Evolutionary conservation across 2,888 invertebrate genomes (phyloP).

Genomic region (Cephus pulcher): DNA sequence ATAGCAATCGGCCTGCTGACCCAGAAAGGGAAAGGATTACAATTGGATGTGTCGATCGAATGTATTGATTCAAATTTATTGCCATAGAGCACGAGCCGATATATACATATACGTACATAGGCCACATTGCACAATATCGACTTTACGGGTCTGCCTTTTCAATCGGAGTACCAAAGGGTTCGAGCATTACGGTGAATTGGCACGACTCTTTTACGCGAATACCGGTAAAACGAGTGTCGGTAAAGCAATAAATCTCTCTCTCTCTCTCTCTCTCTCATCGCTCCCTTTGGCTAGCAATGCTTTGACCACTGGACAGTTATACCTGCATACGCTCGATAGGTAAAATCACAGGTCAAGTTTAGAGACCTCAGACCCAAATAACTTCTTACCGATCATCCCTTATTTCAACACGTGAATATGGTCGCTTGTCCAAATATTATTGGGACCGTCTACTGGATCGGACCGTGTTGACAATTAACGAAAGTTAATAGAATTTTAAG

Average conservation of each 20-base stretch:
- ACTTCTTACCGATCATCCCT: neutral
- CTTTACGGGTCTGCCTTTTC: conserved; percentile 37
- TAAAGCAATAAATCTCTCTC: conserved; percentile 42
- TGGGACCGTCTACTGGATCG: neutral
- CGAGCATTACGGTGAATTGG: conserved; percentile 30
- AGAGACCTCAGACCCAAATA: neutral
- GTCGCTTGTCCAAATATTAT: conserved; percentile 25
- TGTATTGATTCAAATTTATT: conserved; percentile 46
- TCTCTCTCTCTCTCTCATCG: neutral
- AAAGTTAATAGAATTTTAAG: conserved; percentile 18
- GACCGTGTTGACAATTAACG: conserved; percentile 8
- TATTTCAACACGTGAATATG: neutral
- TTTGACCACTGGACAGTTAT: neutral
- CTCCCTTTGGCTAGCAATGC: neutral
- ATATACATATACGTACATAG: neutral
- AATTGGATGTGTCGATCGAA: conserved; percentile 25
- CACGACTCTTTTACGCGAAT: conserved; percentile 48
- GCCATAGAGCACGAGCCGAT: conserved; percentile 5
- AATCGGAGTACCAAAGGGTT: conserved; percentile 11
- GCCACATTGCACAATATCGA: conserved; percentile 25
- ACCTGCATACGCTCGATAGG: neutral
- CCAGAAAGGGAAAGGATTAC: conserved; percentile 49
- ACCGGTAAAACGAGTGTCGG: conserved; percentile 45
- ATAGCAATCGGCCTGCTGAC: conserved; percentile 44
- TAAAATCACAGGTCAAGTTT: neutral